phyloP scores from a whole-genome alignment of 2,888 invertebrate genomes.

The Netelia virgata region DNA sequence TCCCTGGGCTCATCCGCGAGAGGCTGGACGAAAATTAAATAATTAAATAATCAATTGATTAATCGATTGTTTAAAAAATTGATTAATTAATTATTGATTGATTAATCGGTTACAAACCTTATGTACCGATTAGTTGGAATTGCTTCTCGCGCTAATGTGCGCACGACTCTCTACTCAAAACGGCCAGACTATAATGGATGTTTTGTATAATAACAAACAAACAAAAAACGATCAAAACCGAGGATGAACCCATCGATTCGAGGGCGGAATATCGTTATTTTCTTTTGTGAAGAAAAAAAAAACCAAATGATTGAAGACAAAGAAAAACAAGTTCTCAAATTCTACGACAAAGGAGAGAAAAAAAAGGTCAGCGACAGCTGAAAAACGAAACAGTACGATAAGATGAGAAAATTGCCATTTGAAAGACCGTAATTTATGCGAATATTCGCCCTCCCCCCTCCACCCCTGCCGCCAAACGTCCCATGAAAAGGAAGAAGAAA shows the following conservation, averaged over 20 bases:
- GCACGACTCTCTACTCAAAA: slow-evolving; percentile 79
- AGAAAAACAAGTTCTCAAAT: background rate
- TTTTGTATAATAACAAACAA: slow-evolving; percentile 83
- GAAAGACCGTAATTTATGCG: slow-evolving; percentile 24
- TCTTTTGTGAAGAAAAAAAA: slow-evolving; percentile 15
- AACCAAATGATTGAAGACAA: slow-evolving; percentile 15
- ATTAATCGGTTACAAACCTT: slow-evolving; percentile 61
- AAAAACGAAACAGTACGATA: slow-evolving; percentile 40
- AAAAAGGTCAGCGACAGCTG: slow-evolving; percentile 66
- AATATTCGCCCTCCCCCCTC: slow-evolving; percentile 34
- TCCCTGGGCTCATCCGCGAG: slow-evolving; percentile 59
- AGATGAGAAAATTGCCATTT: slow-evolving; percentile 15
- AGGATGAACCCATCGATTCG: slow-evolving; percentile 62
- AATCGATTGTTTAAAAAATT: slow-evolving; percentile 60
- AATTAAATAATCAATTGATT: slow-evolving; percentile 51
- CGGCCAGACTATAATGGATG: slow-evolving; percentile 83
- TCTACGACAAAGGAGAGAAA: slow-evolving; percentile 32
- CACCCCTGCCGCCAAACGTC: background rate
- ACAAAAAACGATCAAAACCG: slow-evolving; percentile 74
- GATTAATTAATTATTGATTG: slow-evolving; percentile 51
- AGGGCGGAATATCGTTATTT: slow-evolving; percentile 59
- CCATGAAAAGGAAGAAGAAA: slow-evolving; percentile 10
- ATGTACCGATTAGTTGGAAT: slow-evolving; percentile 65
- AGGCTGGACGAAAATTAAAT: slow-evolving; percentile 41
- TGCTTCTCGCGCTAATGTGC: slow-evolving; percentile 63